Percentiles rank a stretch among this genome's conserved stretches.
These are phyloP conservation scores for Drosophila setosimentum DNA, from an alignment of 2,888 invertebrate species.

Conservation along the genomic window DNA sequence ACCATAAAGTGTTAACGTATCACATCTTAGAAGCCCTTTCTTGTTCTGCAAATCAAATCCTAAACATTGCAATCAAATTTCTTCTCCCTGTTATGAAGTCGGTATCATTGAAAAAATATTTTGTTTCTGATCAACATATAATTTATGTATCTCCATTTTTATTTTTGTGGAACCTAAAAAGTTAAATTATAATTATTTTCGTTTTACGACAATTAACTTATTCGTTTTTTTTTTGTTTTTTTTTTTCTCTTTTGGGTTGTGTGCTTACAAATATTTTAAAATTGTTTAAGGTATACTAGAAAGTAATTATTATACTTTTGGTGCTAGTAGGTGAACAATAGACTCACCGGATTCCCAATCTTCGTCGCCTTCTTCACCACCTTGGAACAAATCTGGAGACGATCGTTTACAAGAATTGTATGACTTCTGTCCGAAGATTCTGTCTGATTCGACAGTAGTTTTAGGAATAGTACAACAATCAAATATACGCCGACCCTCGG, in stretches of 20 bases:
- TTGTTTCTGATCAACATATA: slow-evolving; percentile 23
- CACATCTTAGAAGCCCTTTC: not conserved
- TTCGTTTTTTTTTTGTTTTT: slow-evolving; percentile 25
- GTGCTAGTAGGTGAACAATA: slow-evolving; percentile 64
- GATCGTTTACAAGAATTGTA: slow-evolving; percentile 73
- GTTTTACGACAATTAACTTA: slow-evolving; percentile 14
- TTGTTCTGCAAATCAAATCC: not conserved
- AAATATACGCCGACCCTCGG: slow-evolving; percentile 68
- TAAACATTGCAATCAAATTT: not conserved
- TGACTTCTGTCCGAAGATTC: slow-evolving; percentile 76
- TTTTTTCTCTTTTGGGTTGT: slow-evolving; percentile 17
- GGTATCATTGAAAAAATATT: slow-evolving; percentile 22
- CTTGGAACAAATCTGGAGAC: slow-evolving; percentile 60
- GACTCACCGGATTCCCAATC: slow-evolving; percentile 86
- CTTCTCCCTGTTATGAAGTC: slow-evolving; percentile 7
- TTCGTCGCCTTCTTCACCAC: slow-evolving; percentile 81
- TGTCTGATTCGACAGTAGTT: slow-evolving; percentile 69
- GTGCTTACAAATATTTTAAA: slow-evolving; percentile 49
- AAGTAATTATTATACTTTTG: slow-evolving; percentile 61
- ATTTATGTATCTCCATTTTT: slow-evolving; percentile 23
- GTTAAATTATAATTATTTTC: slow-evolving; percentile 16
- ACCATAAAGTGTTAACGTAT: not conserved
- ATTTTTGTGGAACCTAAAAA: slow-evolving; percentile 19
- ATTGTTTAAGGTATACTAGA: slow-evolving; percentile 65
- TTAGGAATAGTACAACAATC: slow-evolving; percentile 72